Base-by-base conservation (phyloP, 2,797 vertebrate species). In the Pelobates cultripes region DNA sequence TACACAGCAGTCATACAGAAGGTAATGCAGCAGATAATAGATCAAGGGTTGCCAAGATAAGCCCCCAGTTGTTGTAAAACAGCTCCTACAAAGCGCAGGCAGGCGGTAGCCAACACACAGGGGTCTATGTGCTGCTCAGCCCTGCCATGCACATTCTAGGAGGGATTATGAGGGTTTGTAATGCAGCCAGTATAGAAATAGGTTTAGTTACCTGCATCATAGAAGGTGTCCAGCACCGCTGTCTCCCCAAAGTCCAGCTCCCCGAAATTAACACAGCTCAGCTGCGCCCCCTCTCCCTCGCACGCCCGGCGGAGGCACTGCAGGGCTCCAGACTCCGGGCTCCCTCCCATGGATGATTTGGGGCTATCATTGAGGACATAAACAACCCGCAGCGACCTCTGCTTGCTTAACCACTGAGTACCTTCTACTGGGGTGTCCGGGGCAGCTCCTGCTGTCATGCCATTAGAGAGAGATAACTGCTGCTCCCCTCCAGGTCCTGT, bases 161-260 rank as follows among this genome's bases (percentile, higher is more conserved):
- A 28, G 28, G 28, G 28, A 28, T 28, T 28, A 28, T 28, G 28
- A 28, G 28, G 28, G 28, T 28, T 28, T 28, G 28, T 28, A 1
- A 28, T 28, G 28, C 28, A 28, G 28, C 28, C 28, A 28, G 28
- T 28, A 28, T 28, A 28, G 28, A 28, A 28, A 28, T 28, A 28
- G 28, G 28, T 28, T 28, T 28, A 28, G 28, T 92, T 87, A 97
- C 97, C 97, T 86, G 97, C 96, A 12, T 96, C 92, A 88, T 97
- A 98, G 93, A 99, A 98, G 66, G 94, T 91, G 86, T 99, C 96
- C 81, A 98, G 93, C 85, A 96, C 94, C 0, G 94, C 92, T 0
- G 95, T 96, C 84, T 98, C 96, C 7, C 97, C 96, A 68, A 97
- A 97, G 91, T 98, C 97, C 79, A 98, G 90, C 71, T 95, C 87